Evolutionary conservation across 2,113 vertebrate species (phyloP), one percentile per base, ranked within the genome.

Genomic region (Paraplagusia blochii): DNA sequence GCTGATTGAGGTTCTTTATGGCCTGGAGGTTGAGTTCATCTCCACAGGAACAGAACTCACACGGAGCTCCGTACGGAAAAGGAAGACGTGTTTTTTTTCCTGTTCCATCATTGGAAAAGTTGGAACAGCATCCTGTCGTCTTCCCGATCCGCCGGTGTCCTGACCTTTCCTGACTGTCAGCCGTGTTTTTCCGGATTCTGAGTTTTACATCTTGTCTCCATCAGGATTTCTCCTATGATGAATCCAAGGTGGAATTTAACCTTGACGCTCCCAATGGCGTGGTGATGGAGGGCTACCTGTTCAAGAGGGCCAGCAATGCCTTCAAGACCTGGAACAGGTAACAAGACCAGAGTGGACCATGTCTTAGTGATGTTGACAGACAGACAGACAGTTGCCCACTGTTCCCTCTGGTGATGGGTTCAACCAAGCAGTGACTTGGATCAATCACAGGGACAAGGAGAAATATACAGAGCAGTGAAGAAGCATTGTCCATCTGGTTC

Each of bases 251-350:
- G 66, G 95, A 98, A 60, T 98, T 97, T 58, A 94, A 97, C 0
- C 90, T 97, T 42, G 97, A 98, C 0, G 95, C 96, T 2, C 95
- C 95, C 0, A 95, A 94, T 2, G 97, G 97, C 0, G 94, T 98
- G 80, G 97, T 98, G 79, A 98, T 99, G 97, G 97, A 99, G 83
- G 97, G 97, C 0, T 99, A 99, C 84, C 92, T 99, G 74, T 99
- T 98, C 83, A 99, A 99, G 87, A 95, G 97, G 73, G 95, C 97
- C 70, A 98, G 97, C 87, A 99, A 99, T 0, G 95, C 97, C 46
- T 99, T 99, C 68, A 99, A 99, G 87, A 99, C 96, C 0, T 99
- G 97, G 97, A 99, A 98, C 80, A 91, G 97, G 97, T 98, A 78
- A n/a, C n/a, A n/a, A n/a, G n/a, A n/a, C n/a, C n/a, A n/a, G n/a